Base-by-base conservation (phyloP, 2,888 invertebrate species). In the Cataglyphis altisquamis region DNA sequence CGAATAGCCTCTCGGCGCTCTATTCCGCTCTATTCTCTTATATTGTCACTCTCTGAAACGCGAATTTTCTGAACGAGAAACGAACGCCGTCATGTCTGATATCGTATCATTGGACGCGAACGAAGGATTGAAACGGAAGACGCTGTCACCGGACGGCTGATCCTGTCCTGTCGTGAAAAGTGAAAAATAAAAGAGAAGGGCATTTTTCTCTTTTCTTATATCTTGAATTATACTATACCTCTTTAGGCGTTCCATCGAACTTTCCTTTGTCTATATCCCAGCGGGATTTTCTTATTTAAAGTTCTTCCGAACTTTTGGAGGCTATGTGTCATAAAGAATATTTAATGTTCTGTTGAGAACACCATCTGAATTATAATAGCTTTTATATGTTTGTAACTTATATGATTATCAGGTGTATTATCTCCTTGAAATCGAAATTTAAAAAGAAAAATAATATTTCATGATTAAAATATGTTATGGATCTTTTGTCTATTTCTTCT, bases 21-120 rank as follows among this genome's bases (percentile, higher is more conserved):
- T 29, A 60, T 82, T 55, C 39, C 48, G 74, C 25, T 25, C 80
- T 73, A 74, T 29, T 48, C 25, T 80, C 82, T 86, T 88, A 83
- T 83, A 45, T n/a, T 82, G 41, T 78, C 74, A 25, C 15, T 57
- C n/a, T 57, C 21, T 52, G 70, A 21, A 21, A 29, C n/a, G 10
- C 21, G 57, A 45, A 72, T 80, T 80, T 72, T 32, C 60, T 25
- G 32, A 41, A 21, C 41, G 60, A 78, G 29, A 48, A 74, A 64
- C 63, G 36, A 60, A 45, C 18, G 10, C 15, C 45, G 32, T 15
- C 62, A 15, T 32, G 32, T 63, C 63, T 15, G n/a, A 21, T 5
- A 21, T 74, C 62, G 41, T 41, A 41, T 60, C 73, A 25, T 36
- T n/a, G 15, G n/a, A n/a, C 52, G n/a, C n/a, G 29, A 39, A 25